These are phyloP conservation scores for Drosophila sulfurigaster DNA, from an alignment of 1,140 invertebrate genomes.

Conservation along the genomic window DNA sequence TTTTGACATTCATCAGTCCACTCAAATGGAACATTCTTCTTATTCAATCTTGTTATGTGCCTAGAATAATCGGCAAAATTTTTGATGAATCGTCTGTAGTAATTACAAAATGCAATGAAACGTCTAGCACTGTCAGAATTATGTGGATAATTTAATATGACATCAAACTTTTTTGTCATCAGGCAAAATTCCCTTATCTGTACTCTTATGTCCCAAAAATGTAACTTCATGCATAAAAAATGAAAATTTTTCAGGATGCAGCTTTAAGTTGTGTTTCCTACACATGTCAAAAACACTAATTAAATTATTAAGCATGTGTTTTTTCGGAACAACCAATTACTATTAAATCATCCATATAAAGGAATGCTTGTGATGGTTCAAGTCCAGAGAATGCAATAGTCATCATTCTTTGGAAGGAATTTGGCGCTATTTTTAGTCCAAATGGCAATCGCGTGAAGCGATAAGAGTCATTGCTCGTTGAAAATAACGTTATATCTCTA, in stretches of 20 bases:
- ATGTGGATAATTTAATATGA: conserved; percentile 1
- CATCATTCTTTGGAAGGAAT: too few species aligned
- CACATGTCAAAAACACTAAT: not conserved
- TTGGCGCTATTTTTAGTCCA: not conserved
- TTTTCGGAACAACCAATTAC: too few species aligned
- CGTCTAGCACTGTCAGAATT: not conserved
- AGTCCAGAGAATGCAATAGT: too few species aligned
- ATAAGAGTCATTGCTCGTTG: not conserved
- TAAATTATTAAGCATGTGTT: not conserved
- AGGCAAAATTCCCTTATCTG: not conserved
- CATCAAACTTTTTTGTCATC: conserved; percentile 16
- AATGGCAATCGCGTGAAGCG: conserved; percentile 9
- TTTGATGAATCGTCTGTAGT: not conserved
- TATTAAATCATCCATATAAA: too few species aligned
- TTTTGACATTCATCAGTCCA: too few species aligned
- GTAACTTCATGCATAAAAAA: too few species aligned
- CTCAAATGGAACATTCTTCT: too few species aligned
- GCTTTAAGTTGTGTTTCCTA: not conserved
- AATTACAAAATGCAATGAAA: not conserved
- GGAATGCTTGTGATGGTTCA: too few species aligned
- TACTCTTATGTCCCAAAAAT: too few species aligned
- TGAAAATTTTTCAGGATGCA: too few species aligned
- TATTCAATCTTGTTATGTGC: too few species aligned
- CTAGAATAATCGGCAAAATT: too few species aligned
- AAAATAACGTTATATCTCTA: conserved; percentile 1